Evolutionary conservation across 2,113 vertebrate genomes (phyloP).

Genomic region (Indicator maculatus): DNA sequence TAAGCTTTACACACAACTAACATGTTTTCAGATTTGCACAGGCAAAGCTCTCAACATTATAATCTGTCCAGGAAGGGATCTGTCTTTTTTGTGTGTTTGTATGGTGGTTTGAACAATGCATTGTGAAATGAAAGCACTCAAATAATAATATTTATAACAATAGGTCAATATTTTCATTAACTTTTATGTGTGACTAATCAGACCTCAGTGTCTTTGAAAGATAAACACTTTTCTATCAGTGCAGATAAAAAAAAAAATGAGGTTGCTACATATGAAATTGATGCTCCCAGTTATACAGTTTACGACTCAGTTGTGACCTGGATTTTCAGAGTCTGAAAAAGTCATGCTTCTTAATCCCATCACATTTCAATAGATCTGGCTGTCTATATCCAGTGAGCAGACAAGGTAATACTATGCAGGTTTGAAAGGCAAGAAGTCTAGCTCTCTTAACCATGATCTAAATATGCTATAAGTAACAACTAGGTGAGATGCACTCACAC

Average conservation of each 20-base stretch:
- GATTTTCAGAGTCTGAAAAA: slow-evolving; percentile 30
- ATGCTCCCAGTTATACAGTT: background rate
- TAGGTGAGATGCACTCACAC: background rate
- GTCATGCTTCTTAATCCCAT: slow-evolving; percentile 17
- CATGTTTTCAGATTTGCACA: background rate
- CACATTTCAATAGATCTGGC: slow-evolving; percentile 10
- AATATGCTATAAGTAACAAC: slow-evolving; percentile 7
- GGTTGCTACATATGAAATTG: background rate
- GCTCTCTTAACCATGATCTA: background rate
- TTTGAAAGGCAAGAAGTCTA: slow-evolving; percentile 16
- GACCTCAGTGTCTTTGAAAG: background rate
- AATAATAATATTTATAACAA: background rate
- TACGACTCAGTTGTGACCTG: background rate
- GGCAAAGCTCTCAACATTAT: background rate
- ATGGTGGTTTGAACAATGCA: background rate
- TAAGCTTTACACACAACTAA: background rate
- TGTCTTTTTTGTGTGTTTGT: background rate
- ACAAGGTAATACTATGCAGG: background rate
- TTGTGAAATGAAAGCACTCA: background rate
- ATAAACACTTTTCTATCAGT: background rate
- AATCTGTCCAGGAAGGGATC: background rate
- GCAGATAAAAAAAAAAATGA: background rate
- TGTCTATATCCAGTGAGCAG: background rate
- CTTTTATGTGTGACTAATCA: background rate
- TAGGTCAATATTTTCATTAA: slow-evolving; percentile 23